phyloP scores from a whole-genome alignment of 2,797 vertebrate species.

The Choloepus didactylus region DNA sequence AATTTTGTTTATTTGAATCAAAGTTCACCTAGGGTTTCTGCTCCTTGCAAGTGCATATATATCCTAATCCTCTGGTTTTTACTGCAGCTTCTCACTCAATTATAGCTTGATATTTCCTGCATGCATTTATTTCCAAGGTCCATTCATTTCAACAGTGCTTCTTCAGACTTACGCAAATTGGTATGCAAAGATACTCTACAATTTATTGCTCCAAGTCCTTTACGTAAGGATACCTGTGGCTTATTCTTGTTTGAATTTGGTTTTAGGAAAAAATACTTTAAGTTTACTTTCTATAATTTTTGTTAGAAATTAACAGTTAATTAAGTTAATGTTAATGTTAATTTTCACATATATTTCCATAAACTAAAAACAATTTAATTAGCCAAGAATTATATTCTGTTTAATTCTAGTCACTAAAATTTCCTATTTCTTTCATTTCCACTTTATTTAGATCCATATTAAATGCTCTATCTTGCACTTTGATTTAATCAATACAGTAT shows the following conservation, averaged over 20 bases:
- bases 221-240: background rate
- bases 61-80: background rate
- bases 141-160: background rate
- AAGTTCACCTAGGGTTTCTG: background rate
- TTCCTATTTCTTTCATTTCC: slow-evolving; percentile 12
- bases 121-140: background rate
- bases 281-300: background rate
- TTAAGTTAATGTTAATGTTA: background rate
- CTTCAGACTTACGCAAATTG: background rate
- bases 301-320: background rate
- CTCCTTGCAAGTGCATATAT: background rate
- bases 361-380: slow-evolving; percentile 5
- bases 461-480: background rate
- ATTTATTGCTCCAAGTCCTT: background rate
- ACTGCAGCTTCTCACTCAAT: background rate
- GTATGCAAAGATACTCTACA: background rate
- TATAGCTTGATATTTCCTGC: background rate
- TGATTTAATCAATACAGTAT: background rate
- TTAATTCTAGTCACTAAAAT: slow-evolving; percentile 27
- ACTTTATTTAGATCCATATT: background rate
- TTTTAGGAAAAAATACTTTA: slow-evolving; percentile 40
- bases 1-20: background rate
- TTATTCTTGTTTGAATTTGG: background rate
- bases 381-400: background rate
- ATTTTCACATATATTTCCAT: slow-evolving; percentile 10